Conservation (phyloP, 1,140 invertebrate genomes). For the Drosophila prosaltans region DNA sequence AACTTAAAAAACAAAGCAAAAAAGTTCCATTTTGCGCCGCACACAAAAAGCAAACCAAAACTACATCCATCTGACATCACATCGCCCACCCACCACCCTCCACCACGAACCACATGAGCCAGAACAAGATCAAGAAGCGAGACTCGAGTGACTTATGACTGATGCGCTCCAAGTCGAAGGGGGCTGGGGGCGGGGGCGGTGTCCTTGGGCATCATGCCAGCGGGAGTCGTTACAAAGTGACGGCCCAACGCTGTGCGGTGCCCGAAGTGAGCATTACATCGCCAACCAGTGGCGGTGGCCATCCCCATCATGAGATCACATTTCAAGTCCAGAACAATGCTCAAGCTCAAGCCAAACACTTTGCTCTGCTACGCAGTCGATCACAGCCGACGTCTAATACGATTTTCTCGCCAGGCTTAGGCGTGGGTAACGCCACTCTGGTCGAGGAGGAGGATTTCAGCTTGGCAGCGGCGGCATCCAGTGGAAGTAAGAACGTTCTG, state of each 20-base stretch:
- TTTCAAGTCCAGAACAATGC: constrained; percentile 31
- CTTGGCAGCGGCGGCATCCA: constrained; percentile 61
- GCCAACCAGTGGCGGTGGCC: constrained; percentile 61
- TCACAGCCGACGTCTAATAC: constrained; percentile 78
- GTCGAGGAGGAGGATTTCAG: constrained; percentile 82
- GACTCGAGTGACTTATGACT: constrained; percentile 83
- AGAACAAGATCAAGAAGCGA: constrained; percentile 82
- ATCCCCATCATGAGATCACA: constrained; percentile 33
- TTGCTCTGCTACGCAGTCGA: constrained; percentile 72
- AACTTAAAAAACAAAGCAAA: constrained; percentile 40
- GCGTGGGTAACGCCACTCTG: constrained; percentile 67
- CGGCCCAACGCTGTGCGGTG: constrained; percentile 72
- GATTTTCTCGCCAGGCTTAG: constrained; percentile 80
- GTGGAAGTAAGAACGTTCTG: constrained; percentile 60
- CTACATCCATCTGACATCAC: constrained; percentile 25
- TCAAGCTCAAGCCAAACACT: constrained; percentile 68
- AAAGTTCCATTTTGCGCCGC: constrained; percentile 68
- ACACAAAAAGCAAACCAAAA: constrained; percentile 47
- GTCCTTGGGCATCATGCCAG: constrained; percentile 56
- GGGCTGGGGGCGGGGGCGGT: constrained; percentile 58
- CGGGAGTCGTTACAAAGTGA: constrained; percentile 81
- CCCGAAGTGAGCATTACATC: constrained; percentile 82
- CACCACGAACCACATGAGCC: constrained; percentile 77
- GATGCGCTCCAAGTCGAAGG: constrained; percentile 71
- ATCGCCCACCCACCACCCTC: constrained; percentile 50